Conservation (phyloP, 2,113 vertebrate species). For the Gadus chalcogrammus region DNA sequence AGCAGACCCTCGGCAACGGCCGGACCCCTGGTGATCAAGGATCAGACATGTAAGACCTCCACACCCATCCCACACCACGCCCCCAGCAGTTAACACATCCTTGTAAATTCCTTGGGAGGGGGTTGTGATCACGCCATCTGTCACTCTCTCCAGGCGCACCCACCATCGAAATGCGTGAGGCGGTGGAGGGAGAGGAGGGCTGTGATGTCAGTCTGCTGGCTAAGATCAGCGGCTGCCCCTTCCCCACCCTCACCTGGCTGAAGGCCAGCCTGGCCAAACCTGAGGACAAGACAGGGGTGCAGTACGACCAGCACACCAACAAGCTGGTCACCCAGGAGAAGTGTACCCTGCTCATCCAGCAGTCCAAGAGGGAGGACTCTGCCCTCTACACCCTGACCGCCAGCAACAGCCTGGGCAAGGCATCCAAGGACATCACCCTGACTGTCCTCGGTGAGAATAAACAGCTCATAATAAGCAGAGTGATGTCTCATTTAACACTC, state of each 20-base stretch:
- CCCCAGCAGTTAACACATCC: no score
- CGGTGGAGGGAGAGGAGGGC: conserved; percentile 90
- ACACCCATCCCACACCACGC: background rate
- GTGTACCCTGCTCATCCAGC: conserved; percentile 90
- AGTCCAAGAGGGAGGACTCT: conserved; percentile 87
- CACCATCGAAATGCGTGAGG: conserved; percentile 86
- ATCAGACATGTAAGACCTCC: conserved; percentile 90
- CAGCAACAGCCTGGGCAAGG: conserved; percentile 86
- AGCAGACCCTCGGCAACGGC: conserved; percentile 89
- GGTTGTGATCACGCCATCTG: background rate
- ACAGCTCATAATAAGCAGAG: no score
- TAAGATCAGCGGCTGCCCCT: conserved; percentile 91
- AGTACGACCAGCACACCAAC: conserved; percentile 90
- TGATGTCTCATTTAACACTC: no score
- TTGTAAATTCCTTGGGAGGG: no score
- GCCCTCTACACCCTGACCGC: conserved; percentile 89
- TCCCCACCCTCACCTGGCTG: conserved; percentile 90
- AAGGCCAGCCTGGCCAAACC: conserved; percentile 84
- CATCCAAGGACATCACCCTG: conserved; percentile 88
- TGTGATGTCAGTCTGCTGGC: conserved; percentile 88
- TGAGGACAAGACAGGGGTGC: conserved; percentile 82
- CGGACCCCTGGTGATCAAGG: conserved; percentile 90
- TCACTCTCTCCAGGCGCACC: conserved; percentile 79
- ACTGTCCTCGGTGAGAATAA: conserved; percentile 81
- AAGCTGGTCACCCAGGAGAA: conserved; percentile 87